phyloP scores from a whole-genome alignment of 30 jellyfish, hydroid and myxozoan genomes.

The Pseudorhiza aurosa region DNA sequence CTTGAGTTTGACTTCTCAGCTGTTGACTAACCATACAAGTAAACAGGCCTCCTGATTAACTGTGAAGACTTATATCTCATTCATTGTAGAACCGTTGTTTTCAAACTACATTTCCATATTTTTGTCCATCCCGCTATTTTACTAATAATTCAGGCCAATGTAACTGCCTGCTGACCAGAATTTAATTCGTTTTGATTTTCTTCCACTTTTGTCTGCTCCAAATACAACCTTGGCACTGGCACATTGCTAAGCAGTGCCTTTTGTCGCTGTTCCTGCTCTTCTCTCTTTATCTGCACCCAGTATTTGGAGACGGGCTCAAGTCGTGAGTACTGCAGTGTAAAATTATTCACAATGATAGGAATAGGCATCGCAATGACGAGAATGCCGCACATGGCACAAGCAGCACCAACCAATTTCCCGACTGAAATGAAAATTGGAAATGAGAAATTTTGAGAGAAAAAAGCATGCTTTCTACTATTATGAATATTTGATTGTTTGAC shows the following conservation, averaged over 20 bases:
- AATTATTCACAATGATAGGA: slow-evolving; percentile 93
- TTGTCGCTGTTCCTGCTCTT: slow-evolving; percentile 35
- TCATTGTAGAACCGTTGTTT: not conserved
- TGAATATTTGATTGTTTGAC: too few species aligned
- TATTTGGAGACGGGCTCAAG: slow-evolving; percentile 92
- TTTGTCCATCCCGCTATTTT: not conserved
- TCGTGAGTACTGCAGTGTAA: slow-evolving; percentile 88
- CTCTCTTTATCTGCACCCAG: slow-evolving; percentile 74
- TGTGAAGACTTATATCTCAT: too few species aligned
- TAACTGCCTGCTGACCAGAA: not conserved
- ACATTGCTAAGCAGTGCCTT: slow-evolving; percentile 6
- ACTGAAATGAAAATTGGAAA: slow-evolving; percentile 48
- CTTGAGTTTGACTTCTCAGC: too few species aligned
- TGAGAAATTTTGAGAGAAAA: not conserved
- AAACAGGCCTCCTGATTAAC: too few species aligned
- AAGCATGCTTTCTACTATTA: too few species aligned
- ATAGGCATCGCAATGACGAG: slow-evolving; percentile 98
- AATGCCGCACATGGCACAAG: slow-evolving; percentile 97
- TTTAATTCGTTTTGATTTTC: not conserved
- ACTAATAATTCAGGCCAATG: not conserved
- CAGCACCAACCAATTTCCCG: slow-evolving; percentile 97
- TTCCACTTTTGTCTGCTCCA: not conserved
- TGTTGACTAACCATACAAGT: too few species aligned
- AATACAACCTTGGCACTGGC: slow-evolving; percentile 6
- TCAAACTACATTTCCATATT: not conserved